A percentile compares a stretch with the other conserved stretches of the same genome.
Conservation (phyloP, 2,888 invertebrate species). For the Cotesia congregata region DNA sequence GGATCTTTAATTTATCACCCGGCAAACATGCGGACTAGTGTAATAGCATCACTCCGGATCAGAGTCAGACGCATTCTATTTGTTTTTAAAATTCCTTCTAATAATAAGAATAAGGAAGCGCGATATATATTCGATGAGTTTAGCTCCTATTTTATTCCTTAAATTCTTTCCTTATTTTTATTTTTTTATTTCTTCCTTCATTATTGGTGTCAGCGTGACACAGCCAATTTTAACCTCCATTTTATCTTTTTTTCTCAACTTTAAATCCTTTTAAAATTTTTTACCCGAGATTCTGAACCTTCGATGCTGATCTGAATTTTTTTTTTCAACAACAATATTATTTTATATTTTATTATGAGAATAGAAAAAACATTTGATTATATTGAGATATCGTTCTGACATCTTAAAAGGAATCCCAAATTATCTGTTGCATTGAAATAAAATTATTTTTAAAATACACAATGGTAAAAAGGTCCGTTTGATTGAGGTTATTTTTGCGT, state of each 20-base stretch:
- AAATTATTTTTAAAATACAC: background rate
- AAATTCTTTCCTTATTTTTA: background rate
- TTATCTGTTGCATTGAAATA: background rate
- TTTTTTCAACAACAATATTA: background rate
- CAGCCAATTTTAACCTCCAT: background rate
- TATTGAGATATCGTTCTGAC: background rate
- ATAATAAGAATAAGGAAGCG: background rate
- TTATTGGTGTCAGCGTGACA: background rate
- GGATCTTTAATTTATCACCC: constrained; percentile 28
- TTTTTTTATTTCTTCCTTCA: background rate
- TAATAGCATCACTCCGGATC: background rate
- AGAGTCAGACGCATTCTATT: background rate
- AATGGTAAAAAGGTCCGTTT: too few relatives aligned
- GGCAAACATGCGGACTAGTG: constrained; percentile 6
- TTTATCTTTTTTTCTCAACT: background rate
- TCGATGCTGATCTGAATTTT: background rate
- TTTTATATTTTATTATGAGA: background rate
- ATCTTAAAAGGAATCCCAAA: background rate
- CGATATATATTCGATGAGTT: background rate
- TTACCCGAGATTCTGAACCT: background rate
- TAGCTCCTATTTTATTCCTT: too few relatives aligned
- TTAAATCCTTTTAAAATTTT: background rate
- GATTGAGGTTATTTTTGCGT: too few relatives aligned
- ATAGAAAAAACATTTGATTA: background rate
- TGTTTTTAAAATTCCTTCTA: background rate